phyloP scores from a whole-genome alignment of 2,113 vertebrate species.

The Dissostichus mawsoni region DNA sequence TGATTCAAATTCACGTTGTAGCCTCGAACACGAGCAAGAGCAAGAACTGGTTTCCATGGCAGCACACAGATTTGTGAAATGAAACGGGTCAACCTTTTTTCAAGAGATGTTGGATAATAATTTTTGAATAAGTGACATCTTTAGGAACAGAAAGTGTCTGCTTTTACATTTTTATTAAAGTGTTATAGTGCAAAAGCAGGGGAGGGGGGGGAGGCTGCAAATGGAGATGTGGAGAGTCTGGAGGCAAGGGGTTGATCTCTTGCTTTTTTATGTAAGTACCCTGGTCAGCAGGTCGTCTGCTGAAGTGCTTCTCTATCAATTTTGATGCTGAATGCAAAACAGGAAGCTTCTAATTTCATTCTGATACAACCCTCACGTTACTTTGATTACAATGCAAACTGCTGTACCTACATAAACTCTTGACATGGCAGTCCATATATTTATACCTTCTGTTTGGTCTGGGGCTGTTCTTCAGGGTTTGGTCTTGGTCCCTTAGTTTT shows the following conservation, averaged over 20 bases:
- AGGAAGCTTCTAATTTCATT: constrained; percentile 10
- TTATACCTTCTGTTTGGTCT: neutral
- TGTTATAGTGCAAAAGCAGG: constrained; percentile 26
- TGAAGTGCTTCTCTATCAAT: constrained; percentile 12
- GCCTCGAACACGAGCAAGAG: constrained; percentile 48
- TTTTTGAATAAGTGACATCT: constrained; percentile 59
- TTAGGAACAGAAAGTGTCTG: constrained; percentile 38
- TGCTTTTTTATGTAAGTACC: constrained; percentile 23
- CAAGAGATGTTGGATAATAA: constrained; percentile 52
- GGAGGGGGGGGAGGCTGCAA: neutral
- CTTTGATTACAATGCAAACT: neutral
- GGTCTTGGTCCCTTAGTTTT: no score
- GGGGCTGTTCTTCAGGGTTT: neutral
- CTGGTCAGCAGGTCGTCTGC: constrained; percentile 27
- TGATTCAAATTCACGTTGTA: constrained; percentile 55
- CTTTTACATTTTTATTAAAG: constrained; percentile 18
- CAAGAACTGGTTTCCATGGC: constrained; percentile 72
- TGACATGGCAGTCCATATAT: neutral
- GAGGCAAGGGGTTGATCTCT: constrained; percentile 39
- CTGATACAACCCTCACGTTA: neutral
- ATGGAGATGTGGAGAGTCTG: neutral
- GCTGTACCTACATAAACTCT: neutral
- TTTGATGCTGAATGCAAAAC: constrained; percentile 29
- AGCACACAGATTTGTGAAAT: constrained; percentile 55
- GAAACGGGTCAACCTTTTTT: constrained; percentile 53